Base-by-base conservation (phyloP, 2,113 vertebrate genomes). In the Syngnathus typhle region DNA sequence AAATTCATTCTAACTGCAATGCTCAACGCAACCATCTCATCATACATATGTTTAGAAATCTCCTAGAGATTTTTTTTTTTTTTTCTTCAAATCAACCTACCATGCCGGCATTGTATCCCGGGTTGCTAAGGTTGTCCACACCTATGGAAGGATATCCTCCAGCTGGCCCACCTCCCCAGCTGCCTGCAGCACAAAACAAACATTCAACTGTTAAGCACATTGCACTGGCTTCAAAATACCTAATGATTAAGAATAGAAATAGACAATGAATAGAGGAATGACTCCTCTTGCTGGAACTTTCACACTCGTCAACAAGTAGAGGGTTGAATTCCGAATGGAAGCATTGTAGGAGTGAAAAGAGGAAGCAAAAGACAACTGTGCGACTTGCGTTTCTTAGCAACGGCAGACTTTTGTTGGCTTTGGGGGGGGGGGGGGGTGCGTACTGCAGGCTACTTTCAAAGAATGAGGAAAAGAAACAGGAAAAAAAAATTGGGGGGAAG, bases 31-130 rank as follows among this genome's bases (percentile, higher is more conserved):
- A 73, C 65, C 16, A 72, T 76, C 64, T 74, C 63, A 71, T 62
- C 11, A 43, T 61, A 39, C 1, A 75, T 37, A 64, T 39, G 32
- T 49, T 51, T 60, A 12, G 52, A 51, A 5, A 15, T 16, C 2
- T 6, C 18, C 21, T 64, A 65, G 21, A 18, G 0, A 55, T 63
- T 15, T 12, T 69, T 67, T 70, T 56, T 32, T 11, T 67, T 65
- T 70, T 56, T 32, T 13, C 2, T 23, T 62, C 6, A 21, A 15
- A 2, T 39, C 70, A 70, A 85, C 88, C 77, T 80, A 91, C 91
- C 91, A 92, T 90, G 75, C 72, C 83, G 77, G 83, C 58, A 7
- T 81, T 85, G 74, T 88, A 90, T 73, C 88, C 89, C 59, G 87
- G 73, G 75, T 88, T 90, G 49, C 75, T 72, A 61, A 89, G n/a